phyloP scores from a whole-genome alignment of 2,888 invertebrate species.

The Tetropium fuscum region DNA sequence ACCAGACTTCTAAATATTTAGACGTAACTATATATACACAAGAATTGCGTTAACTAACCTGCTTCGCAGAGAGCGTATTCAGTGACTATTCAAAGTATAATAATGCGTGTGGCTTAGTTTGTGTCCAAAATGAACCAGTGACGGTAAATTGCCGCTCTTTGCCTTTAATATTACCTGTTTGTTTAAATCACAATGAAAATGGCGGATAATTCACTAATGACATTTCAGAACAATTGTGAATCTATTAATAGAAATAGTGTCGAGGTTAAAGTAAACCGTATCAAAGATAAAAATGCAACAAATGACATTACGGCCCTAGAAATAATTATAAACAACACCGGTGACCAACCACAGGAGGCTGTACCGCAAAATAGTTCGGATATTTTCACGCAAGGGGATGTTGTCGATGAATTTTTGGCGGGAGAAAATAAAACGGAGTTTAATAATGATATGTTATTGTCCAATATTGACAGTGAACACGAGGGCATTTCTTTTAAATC shows the following conservation, averaged over 20 bases:
- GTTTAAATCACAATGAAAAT: constrained; percentile 50
- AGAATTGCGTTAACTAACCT: constrained; percentile 29
- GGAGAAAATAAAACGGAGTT: constrained; percentile 55
- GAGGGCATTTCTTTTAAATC: constrained; percentile 46
- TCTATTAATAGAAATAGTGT: constrained; percentile 53
- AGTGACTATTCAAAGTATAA: constrained; percentile 27
- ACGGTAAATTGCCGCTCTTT: constrained; percentile 16
- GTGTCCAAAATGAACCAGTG: constrained; percentile 24
- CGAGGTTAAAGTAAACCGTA: constrained; percentile 43
- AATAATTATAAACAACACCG: constrained; percentile 44
- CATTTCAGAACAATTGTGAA: constrained; percentile 51
- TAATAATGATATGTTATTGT: constrained; percentile 44
- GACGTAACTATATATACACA: constrained; percentile 31
- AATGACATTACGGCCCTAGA: constrained; percentile 44
- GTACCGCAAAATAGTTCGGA: constrained; percentile 41
- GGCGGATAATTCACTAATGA: constrained; percentile 51
- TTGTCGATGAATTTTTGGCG: constrained; percentile 59
- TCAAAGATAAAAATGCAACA: constrained; percentile 38
- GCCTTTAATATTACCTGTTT: neutral
- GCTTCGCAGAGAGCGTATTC: constrained; percentile 13
- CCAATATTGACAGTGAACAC: constrained; percentile 37
- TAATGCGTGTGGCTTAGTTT: constrained; percentile 13
- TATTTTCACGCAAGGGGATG: constrained; percentile 57
- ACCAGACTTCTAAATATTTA: constrained; percentile 37
- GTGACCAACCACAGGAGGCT: constrained; percentile 37